Base-by-base conservation (phyloP, 2,113 vertebrate genomes). In the Australoheros scitulus region DNA sequence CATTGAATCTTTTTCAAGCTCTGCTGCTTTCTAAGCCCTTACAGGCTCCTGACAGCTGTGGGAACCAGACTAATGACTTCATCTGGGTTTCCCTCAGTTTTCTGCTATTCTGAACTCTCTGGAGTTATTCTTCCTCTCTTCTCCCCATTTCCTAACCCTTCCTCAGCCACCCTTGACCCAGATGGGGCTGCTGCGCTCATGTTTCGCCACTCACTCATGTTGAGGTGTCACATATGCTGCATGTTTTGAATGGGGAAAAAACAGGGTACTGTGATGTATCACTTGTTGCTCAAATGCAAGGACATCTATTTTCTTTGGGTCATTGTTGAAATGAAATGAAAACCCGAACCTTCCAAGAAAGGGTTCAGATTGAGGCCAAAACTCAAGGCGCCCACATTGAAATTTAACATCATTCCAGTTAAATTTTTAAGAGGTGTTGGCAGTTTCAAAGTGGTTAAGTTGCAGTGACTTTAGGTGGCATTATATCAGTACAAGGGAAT, bases 21-120 rank as follows among this genome's bases (percentile, higher is more conserved):
- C 18, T 74, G 3, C 13, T 14, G 32, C 57, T 72, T 72, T 86
- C 70, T 34, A 36, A 72, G 72, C 41, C 29, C 22, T 72, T 77
- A n/a, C 34, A 55, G 63, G 32, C 76, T 80, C 68, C 29, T 91
- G 87, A 92, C 88, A 94, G 78, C 91, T 90, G 79, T 87, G 82
- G 74, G 79, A 89, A 75, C 43, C 85, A 82, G 63, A 88, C 79
- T 84, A 76, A 92, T 92, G 87, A 85, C 89, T 88, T 92, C 72
- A 89, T 92, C 81, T 90, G 85, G 91, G 82, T 76, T 86, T 88
- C 79, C 82, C 85, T 91, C 79, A 10, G 50, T 56, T 3, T 78
- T 63, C 79, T 61, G 82, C 80, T 90, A 82, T 90, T 89, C 88
- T 61, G 78, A 88, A 82, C 82, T 85, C 77, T 61, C 64, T 11